phyloP scores from a whole-genome alignment of 2,888 invertebrate genomes.

The Drosophila testacea region DNA sequence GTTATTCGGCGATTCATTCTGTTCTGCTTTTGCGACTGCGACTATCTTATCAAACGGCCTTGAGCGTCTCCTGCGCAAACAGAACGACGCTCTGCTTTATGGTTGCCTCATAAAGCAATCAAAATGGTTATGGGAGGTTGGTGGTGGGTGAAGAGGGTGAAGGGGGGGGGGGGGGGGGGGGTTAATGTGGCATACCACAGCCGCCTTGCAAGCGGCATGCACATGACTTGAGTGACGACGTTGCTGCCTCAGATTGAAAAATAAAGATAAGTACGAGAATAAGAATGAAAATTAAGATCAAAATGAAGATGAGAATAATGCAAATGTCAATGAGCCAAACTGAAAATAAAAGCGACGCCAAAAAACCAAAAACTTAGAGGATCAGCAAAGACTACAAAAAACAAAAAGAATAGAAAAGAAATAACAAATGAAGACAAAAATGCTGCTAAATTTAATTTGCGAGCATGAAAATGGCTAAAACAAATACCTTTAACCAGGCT shows the following conservation, averaged over 20 bases:
- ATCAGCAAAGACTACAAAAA: neutral
- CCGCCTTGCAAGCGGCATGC: constrained; percentile 24
- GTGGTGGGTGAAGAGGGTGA: no score
- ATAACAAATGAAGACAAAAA: constrained; percentile 28
- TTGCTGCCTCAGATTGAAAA: constrained; percentile 1
- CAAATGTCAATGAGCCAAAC: constrained; percentile 66
- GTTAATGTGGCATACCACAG: constrained; percentile 37
- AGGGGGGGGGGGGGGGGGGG: neutral
- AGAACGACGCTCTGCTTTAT: constrained; percentile 19
- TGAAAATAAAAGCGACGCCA: constrained; percentile 47
- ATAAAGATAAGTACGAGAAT: constrained; percentile 1
- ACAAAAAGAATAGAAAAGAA: neutral
- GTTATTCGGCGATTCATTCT: constrained; percentile 6
- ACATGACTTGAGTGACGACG: constrained; percentile 48
- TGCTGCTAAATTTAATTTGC: constrained; percentile 51
- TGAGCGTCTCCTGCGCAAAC: constrained; percentile 45
- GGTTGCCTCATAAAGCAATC: constrained; percentile 40
- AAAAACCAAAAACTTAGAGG: constrained; percentile 30
- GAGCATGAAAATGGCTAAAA: constrained; percentile 34
- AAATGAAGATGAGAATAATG: constrained; percentile 17
- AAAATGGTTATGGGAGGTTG: neutral
- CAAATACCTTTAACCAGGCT: constrained; percentile 46
- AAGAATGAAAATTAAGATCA: constrained; percentile 5
- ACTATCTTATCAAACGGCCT: constrained; percentile 71
- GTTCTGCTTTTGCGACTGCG: constrained; percentile 1